phyloP scores from a whole-genome alignment of 2,113 vertebrate species.

The Bambusicola thoracicus region DNA sequence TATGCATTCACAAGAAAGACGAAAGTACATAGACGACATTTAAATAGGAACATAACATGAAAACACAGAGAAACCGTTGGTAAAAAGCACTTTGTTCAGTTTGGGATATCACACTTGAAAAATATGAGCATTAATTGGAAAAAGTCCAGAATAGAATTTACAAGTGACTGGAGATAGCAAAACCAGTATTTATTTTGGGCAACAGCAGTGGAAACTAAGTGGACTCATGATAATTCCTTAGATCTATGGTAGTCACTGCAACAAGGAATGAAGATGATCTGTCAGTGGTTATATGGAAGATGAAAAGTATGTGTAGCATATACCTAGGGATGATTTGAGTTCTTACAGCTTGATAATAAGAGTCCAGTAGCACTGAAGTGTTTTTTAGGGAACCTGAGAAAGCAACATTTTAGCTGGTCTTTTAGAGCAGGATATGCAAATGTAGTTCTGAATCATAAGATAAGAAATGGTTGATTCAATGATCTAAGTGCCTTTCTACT shows the following conservation, averaged over 20 bases:
- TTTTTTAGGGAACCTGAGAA: constrained; percentile 38
- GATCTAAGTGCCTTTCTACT: not conserved
- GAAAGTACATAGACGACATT: accelerated
- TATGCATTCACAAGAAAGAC: not conserved
- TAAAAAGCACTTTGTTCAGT: not conserved
- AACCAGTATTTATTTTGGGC: accelerated
- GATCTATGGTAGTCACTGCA: not conserved
- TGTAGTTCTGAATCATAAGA: not conserved
- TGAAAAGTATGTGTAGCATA: not conserved
- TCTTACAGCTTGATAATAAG: not conserved
- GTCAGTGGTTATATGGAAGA: not conserved
- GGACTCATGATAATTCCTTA: not conserved
- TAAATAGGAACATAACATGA: not conserved
- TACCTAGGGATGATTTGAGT: not conserved
- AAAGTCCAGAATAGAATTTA: not conserved
- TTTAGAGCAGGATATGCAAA: not conserved
- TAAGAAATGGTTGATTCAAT: not conserved
- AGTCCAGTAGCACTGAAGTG: not conserved
- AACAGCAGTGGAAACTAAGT: not conserved
- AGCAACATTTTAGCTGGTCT: not conserved
- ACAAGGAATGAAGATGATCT: not conserved
- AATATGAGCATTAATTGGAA: not conserved
- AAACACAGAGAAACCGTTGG: not conserved
- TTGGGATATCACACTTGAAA: not conserved
- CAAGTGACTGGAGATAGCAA: not conserved